Evolutionary conservation across 2,888 invertebrate genomes (phyloP), one percentile per base, ranked within the genome.

Genomic region (Nomada flava): DNA sequence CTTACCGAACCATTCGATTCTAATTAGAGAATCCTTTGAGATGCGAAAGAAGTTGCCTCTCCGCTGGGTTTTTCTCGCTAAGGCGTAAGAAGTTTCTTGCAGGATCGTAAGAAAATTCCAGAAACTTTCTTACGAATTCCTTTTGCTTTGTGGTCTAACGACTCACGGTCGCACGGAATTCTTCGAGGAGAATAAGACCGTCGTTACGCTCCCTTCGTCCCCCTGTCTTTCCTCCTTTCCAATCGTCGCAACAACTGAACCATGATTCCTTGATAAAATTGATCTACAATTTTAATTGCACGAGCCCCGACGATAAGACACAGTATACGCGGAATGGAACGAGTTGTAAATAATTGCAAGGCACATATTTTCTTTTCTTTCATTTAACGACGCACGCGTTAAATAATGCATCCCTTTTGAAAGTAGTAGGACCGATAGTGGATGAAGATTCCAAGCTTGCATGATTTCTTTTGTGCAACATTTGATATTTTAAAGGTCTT

Each of bases 1-100:
- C 64, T 76, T 77, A 60, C 72, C 64, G 72, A 57, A 68, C 65
- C 74, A 74, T 67, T 75, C 81, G 78, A 68, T 68, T 50, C 64
- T 78, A 78, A 84, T 86, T 84, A 84, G 59, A 67, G 60, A 47
- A 23, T 42, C 55, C 59, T 65, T 60, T 47, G 11, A 15, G 3
- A 26, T 4, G 44, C 20, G 42, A 63, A 57, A 75, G 68, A 75
- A 75, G 55, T 47, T 53, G 60, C 53, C 42, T 47, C 67, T 52
- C 63, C n/a, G 64, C 26, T 47, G 2, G 42, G 13, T 29, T 36
- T 15, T 44, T 36, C 52, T 70, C n/a, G 53, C 20, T 13, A 29
- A 13, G 36, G 23, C 29, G 50, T 50, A 67, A 71, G 53, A 65
- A 81, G 52, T 62, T 68, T 55, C 65, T 42, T 29, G 5, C 20